These are phyloP conservation scores for Cyprinodon diabolis DNA, from an alignment of 2,797 vertebrate genomes.

Conservation along the genomic window DNA sequence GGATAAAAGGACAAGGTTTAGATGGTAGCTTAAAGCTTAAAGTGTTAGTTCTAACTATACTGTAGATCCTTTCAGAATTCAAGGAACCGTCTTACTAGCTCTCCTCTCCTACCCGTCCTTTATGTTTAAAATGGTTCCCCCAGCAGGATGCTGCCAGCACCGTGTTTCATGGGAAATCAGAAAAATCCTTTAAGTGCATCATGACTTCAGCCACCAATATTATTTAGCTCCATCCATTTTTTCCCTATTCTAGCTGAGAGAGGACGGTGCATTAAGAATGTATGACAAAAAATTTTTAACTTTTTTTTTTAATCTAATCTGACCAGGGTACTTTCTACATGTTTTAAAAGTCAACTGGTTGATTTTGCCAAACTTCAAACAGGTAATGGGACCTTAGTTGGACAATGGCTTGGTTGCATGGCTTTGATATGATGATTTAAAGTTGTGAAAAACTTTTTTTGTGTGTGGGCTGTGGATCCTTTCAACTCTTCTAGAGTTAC, in stretches of 20 bases:
- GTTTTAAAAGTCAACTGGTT: no score
- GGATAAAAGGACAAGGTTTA: slow-evolving; percentile 15
- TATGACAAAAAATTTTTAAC: not conserved
- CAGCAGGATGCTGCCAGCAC: not conserved
- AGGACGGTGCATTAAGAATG: not conserved
- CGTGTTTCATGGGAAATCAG: not conserved
- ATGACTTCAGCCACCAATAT: not conserved
- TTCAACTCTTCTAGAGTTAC: no score
- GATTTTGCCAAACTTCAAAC: no score
- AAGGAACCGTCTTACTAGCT: slow-evolving; percentile 23
- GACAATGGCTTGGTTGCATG: no score
- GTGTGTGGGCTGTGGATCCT: no score
- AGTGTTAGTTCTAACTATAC: slow-evolving; percentile 22
- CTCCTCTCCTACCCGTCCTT: not conserved
- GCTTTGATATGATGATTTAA: no score
- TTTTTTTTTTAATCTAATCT: not conserved
- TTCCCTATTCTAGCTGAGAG: not conserved
- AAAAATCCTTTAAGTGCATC: not conserved
- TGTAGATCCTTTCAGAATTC: slow-evolving; percentile 32
- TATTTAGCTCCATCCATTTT: not conserved
- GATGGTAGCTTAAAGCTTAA: slow-evolving; percentile 22
- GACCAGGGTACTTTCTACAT: no score
- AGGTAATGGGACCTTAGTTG: no score
- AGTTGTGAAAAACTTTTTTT: no score
- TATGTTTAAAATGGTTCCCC: not conserved